Base-by-base conservation (phyloP, 2,797 vertebrate genomes). In the Enteromius unitaeniatus region DNA sequence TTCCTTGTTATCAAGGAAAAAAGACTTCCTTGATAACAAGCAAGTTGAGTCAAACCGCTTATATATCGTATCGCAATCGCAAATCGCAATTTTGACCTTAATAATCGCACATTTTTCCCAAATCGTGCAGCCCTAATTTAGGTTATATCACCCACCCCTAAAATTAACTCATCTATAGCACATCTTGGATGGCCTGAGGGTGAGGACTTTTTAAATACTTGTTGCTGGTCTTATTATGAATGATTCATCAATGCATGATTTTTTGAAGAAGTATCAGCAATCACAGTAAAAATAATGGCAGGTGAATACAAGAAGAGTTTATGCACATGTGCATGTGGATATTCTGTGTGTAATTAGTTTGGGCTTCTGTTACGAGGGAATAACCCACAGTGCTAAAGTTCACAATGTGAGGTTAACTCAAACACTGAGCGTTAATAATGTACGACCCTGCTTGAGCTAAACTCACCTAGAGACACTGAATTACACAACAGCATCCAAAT, bases 381-480 rank as follows among this genome's bases (percentile, higher is more conserved):
- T 81, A 60, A 69, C 55, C 14, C 75, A 1, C 37, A 28, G 40
- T 53, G 58, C 70, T 53, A 26, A 81, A 69, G 28, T 60, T 26
- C 42, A 77, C 64, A 34, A 23, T 45, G 51, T n/a, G 62, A 77
- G 19, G 58, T 62, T 60, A 81, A 73, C 37, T 64, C 64, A 77
- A 68, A 79, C 49, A 58, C 14, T 3, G 21, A 75, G 45, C 21
- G 9, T 72, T 78, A 81, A 85, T 77, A 77, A 85, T 70, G 64
- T 62, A 78, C 1, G 9, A 72, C 26, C 40, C 19, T 17, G 37
- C n/a, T 51, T 31, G 47, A 81, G 62, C 51, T 53, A 58, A 69
- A 28, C 42, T 13, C 6, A 37, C 4, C 53, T 77, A 42, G 79
- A 78, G 79, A 85, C 53, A 45, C 15, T 10, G 62, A 69, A 81